These are phyloP conservation scores for Spheniscus humboldti DNA, from an alignment of 2,797 vertebrate species.

Conservation along the genomic window DNA sequence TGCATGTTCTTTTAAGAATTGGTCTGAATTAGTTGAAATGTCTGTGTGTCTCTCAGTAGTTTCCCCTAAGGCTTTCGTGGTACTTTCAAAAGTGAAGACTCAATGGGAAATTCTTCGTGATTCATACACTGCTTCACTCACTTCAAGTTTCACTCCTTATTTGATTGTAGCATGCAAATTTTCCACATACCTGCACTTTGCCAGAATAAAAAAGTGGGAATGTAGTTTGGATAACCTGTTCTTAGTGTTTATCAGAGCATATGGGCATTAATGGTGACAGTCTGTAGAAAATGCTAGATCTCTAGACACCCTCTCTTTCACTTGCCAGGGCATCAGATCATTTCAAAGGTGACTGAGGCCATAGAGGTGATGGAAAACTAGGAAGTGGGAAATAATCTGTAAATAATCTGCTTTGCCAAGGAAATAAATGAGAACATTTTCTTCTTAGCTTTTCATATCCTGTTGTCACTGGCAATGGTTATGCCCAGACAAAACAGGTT, in stretches of 20 bases:
- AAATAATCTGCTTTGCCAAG: neutral
- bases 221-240: neutral
- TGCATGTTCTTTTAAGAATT: neutral
- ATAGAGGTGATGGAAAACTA: neutral
- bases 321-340: neutral
- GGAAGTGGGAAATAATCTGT: neutral
- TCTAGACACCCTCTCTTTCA: neutral
- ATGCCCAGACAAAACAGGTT: neutral
- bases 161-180: neutral
- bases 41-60: neutral
- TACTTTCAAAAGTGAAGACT: neutral
- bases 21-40: neutral
- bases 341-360: neutral
- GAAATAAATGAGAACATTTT: neutral
- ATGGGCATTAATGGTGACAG: neutral
- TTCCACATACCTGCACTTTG: neutral
- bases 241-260: neutral
- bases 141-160: neutral
- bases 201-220: neutral
- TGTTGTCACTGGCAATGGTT: neutral
- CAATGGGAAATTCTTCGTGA: neutral
- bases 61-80: neutral
- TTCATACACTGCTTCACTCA: neutral
- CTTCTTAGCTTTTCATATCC: neutral
- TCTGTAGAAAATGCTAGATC: neutral